phyloP scores from a whole-genome alignment of 1,140 invertebrate species.

The Probaryconus sp. region DNA sequence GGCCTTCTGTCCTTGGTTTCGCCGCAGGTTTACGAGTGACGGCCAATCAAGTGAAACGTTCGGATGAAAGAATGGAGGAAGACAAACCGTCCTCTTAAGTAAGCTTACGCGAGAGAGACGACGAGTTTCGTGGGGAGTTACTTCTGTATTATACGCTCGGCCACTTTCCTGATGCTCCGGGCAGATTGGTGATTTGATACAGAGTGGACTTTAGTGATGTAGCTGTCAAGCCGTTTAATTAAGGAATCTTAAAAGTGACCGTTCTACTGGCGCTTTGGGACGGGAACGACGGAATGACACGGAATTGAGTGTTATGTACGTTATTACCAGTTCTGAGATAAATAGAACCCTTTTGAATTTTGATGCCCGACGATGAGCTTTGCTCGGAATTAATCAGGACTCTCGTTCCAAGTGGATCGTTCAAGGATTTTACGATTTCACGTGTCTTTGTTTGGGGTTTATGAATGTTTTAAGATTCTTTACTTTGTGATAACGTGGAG shows the following conservation, averaged over 20 bases:
- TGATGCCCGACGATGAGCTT: conserved; percentile 23
- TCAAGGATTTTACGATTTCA: background rate
- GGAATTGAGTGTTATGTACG: conserved; percentile 36
- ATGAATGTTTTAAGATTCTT: too few relatives aligned
- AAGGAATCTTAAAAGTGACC: conserved; percentile 69
- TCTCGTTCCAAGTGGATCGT: conserved; percentile 6
- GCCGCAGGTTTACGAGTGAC: conserved; percentile 40
- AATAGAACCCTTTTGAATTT: conserved; percentile 44
- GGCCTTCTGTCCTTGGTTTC: conserved; percentile 32
- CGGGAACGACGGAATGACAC: conserved; percentile 50
- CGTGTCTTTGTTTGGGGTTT: conserved; percentile 30
- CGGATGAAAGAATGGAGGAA: conserved; percentile 27
- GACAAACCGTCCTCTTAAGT: conserved; percentile 7
- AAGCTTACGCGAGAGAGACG: background rate
- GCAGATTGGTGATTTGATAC: conserved; percentile 65
- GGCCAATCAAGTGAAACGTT: conserved; percentile 39
- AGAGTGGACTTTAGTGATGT: conserved; percentile 64
- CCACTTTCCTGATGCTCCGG: conserved; percentile 22
- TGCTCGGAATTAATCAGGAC: conserved; percentile 15
- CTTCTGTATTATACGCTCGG: conserved; percentile 46
- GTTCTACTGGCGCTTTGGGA: background rate
- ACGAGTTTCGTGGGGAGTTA: background rate
- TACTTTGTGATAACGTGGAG: too few relatives aligned
- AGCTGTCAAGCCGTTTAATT: conserved; percentile 75
- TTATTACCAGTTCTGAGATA: conserved; percentile 47